phyloP scores from a whole-genome alignment of 2,888 invertebrate species.

The Campoplex nolae region DNA sequence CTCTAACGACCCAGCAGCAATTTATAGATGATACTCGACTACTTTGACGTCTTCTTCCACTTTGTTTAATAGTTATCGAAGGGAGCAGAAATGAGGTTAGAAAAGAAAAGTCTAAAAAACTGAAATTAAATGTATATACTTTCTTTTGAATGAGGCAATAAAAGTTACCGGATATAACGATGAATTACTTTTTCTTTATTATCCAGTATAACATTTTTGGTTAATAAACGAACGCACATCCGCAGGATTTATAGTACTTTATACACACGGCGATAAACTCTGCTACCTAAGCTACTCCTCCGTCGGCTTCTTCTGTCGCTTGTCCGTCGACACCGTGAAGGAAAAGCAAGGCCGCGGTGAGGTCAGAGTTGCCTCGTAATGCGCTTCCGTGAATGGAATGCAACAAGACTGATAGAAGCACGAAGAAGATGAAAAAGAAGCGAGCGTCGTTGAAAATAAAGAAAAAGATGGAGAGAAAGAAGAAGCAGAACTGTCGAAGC shows the following conservation, averaged over 20 bases:
- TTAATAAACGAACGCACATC: not conserved
- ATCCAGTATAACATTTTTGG: not conserved
- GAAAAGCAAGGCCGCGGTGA: constrained; percentile 68
- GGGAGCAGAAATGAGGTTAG: not conserved
- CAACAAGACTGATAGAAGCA: constrained; percentile 64
- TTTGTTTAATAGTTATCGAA: constrained; percentile 35
- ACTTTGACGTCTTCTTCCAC: constrained; percentile 54
- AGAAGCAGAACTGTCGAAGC: constrained; percentile 61
- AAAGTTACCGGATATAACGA: not conserved
- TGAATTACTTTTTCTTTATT: not conserved
- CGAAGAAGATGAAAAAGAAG: constrained; percentile 42
- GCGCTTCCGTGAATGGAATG: constrained; percentile 68
- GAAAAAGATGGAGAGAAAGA: constrained; percentile 9
- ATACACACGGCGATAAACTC: constrained; percentile 17
- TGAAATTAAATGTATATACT: not conserved
- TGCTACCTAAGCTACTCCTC: constrained; percentile 19
- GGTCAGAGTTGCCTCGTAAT: constrained; percentile 66
- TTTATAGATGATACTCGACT: constrained; percentile 52
- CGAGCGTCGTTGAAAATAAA: constrained; percentile 39
- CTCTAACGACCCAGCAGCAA: constrained; percentile 25
- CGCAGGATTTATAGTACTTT: not conserved
- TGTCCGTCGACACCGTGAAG: constrained; percentile 22
- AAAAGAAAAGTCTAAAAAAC: not conserved
- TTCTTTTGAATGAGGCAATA: not conserved
- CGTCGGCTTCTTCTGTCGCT: constrained; percentile 38